Conservation (phyloP, 2,888 invertebrate species). For the Rotaria socialis region DNA sequence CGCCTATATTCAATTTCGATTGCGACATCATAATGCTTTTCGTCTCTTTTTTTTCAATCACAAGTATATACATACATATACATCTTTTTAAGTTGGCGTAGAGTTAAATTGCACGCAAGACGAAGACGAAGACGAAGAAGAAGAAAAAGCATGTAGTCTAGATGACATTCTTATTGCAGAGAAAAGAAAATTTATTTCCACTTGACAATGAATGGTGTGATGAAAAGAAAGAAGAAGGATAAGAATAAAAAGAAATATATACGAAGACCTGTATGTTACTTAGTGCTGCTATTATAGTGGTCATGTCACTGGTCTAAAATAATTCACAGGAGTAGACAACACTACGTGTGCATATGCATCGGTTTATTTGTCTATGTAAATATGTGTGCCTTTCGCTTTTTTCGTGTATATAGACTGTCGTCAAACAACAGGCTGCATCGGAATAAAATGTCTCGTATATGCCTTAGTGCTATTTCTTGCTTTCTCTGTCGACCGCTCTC, state of each 20-base stretch:
- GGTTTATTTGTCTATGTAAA: neutral
- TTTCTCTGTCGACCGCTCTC: neutral
- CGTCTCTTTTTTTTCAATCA: neutral
- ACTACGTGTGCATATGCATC: neutral
- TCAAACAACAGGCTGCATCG: conserved; percentile 1
- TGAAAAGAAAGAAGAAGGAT: neutral
- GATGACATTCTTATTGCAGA: neutral
- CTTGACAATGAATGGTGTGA: conserved; percentile 23
- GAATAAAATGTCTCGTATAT: neutral
- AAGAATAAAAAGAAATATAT: neutral
- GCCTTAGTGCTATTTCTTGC: neutral
- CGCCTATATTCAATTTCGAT: neutral
- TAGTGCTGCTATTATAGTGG: neutral
- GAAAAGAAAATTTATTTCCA: neutral
- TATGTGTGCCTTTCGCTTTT: conserved; percentile 28
- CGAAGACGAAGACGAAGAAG: neutral
- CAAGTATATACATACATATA: neutral
- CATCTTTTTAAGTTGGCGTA: neutral
- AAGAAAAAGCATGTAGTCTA: neutral
- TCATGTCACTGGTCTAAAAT: neutral
- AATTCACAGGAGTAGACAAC: neutral
- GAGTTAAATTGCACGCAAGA: neutral
- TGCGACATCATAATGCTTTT: conserved; percentile 1
- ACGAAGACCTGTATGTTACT: neutral
- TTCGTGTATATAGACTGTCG: conserved; percentile 17